Evolutionary conservation across 2,888 invertebrate species (phyloP), one percentile per base, ranked within the genome.

Genomic region (Germaria angustata): DNA sequence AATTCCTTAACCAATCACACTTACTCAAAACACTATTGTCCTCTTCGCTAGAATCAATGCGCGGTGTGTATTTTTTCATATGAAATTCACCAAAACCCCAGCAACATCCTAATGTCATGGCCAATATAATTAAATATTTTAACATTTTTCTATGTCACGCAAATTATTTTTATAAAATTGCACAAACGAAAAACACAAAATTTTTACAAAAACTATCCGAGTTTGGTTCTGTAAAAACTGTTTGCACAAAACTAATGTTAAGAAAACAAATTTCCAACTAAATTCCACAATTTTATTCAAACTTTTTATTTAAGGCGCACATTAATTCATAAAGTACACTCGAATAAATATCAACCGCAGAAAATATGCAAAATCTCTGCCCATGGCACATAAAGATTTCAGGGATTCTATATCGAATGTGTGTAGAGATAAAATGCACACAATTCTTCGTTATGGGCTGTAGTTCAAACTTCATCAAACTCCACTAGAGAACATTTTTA

Each of bases 1-100:
- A 8, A 17, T 24, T 11, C 4, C 1, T n/a, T 17, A 15, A 7
- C 8, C 20, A 15, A 11, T n/a, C n/a, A n/a, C 17, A 53, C 88
- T 86, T 73, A 88, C 88, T 86, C 44, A 89, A 79, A n/a, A 88
- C 89, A 66, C 87, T 87, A 46, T 89, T 89, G n/a, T 75, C 85
- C 65, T 85, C 83, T 53, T 84, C 84, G 63, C 81, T 81, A n/a
- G 89, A 89, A 36, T 89, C 89, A 32, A 86, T 79, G n/a, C 86
- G 87, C 73, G 87, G 72, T 68, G 88, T 87, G 71, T 89, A 89
- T 55, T 88, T 88, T 59, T 89, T 88, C 88, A 89, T 89, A 53
- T 89, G 88, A 55, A 88, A 89, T 83, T 88, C 86, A 41, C 89
- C 88, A 61, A 90, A 89, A 63, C 86, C 88, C 39, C 85, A 72